phyloP scores from a whole-genome alignment of 1,140 invertebrate genomes.

The Zaprionus tsacasi region DNA sequence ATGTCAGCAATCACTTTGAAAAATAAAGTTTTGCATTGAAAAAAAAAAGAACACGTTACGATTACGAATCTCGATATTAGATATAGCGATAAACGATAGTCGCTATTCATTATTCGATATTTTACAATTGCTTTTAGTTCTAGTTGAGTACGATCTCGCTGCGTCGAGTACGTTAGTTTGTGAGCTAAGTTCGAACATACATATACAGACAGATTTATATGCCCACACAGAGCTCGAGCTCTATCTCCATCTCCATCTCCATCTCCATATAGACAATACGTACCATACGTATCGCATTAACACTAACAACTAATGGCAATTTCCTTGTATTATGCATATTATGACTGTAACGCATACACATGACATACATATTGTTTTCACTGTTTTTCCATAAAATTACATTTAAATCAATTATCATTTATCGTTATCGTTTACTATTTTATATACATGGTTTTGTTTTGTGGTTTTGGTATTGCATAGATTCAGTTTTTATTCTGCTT shows the following conservation, averaged over 20 bases:
- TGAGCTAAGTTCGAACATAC: conserved; percentile 27
- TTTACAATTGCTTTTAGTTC: conserved; percentile 80
- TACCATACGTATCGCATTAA: conserved; percentile 59
- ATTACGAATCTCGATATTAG: conserved; percentile 16
- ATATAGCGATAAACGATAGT: conserved; percentile 10
- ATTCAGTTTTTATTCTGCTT: conserved; percentile 20
- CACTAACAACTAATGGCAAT: conserved; percentile 80
- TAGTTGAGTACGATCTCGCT: conserved; percentile 39
- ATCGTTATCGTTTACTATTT: conserved; percentile 17
- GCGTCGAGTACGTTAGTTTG: conserved; percentile 17
- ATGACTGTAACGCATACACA: conserved; percentile 40
- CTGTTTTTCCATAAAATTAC: conserved; percentile 25
- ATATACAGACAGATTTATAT: conserved; percentile 29
- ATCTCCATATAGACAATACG: conserved; percentile 23
- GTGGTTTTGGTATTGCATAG: conserved; percentile 25
- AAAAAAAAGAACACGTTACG: conserved; percentile 40
- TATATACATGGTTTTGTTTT: conserved; percentile 23
- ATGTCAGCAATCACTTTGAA: conserved; percentile 75
- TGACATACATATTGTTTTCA: conserved; percentile 17
- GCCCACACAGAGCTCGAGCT: neutral
- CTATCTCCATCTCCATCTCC: conserved; percentile 16
- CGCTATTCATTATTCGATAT: conserved; percentile 47
- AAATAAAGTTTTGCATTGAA: conserved; percentile 73
- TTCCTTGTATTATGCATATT: conserved; percentile 63
- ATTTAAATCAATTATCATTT: conserved; percentile 27